Evolutionary conservation across 2,888 invertebrate genomes (phyloP), one percentile per base, ranked within the genome.

Genomic region (Cantharis rufa): DNA sequence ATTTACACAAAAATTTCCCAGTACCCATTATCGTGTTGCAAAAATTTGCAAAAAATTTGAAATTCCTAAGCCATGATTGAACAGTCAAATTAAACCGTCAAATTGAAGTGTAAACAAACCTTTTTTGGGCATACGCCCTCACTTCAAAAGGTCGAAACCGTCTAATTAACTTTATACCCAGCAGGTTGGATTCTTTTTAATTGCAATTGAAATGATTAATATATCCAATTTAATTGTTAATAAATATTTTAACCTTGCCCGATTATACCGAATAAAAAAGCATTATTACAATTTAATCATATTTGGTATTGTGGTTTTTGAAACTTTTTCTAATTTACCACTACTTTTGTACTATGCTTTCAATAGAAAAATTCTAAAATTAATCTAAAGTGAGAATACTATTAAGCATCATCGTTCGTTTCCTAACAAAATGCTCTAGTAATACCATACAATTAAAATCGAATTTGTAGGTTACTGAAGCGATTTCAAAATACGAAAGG

Each of bases 391-490:
- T 70, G 18, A 28, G n/a, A 15, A 15, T 69, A 24, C 24, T 24
- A 15, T 69, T 48, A 48, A 48, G 48, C 48, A n/a, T n/a, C 48
- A n/a, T n/a, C 48, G n/a, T 1, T 48, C 48, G 10, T 48, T 48
- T 48, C 48, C 48, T n/a, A 48, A 48, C 70, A 24, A 70, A 62
- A 15, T 61, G 70, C 62, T 15, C 15, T 70, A 61, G n/a, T 61
- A 24, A 48, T 61, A 70, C 70, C 15, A 28, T 70, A 70, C 70
- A 70, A 70, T 70, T 70, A 70, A 70, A 70, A 70, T 70, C 70
- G 9, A 70, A 70, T 70, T 70, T 69, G 69, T 28, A 18, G 32
- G 28, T 69, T 69, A 69, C 62, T 3, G 11, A 27, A 27, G 32
- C 13, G 32, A 16, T 28, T 32, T 24, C 27, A 13, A 27, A 21